phyloP scores from a whole-genome alignment of 2,888 invertebrate species.

The Salticus scenicus region DNA sequence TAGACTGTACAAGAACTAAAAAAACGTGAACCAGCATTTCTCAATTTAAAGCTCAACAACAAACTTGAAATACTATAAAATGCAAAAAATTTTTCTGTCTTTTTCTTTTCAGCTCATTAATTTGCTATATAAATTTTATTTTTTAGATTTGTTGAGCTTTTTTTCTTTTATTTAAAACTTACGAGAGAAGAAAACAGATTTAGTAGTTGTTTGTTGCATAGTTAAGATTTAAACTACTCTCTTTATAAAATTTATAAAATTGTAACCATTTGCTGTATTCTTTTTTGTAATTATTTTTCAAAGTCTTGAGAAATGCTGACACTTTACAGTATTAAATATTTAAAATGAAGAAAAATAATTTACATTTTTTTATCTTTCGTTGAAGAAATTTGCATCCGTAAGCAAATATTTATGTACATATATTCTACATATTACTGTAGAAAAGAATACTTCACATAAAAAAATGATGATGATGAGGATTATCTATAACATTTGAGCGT shows the following conservation, averaged over 20 bases:
- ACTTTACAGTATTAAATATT: slow-evolving; percentile 46
- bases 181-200: no score
- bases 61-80: no score
- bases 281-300: no score
- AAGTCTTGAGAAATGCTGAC: slow-evolving; percentile 1
- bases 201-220: no score
- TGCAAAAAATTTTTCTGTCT: no score
- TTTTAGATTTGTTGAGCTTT: no score
- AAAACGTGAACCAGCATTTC: slow-evolving; percentile 1
- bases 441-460: not conserved
- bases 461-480: not conserved
- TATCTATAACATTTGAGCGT: slow-evolving; percentile 1
- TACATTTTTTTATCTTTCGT: slow-evolving; percentile 54
- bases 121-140: no score
- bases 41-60: not conserved
- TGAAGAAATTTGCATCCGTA: slow-evolving; percentile 28
- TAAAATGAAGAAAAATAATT: slow-evolving; percentile 37
- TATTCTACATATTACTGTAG: not conserved
- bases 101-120: no score
- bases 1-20: slow-evolving; percentile 53
- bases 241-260: no score
- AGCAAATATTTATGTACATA: slow-evolving; percentile 6
- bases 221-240: no score
- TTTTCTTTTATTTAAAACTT: no score
- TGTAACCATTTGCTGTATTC: no score